Percentiles rank a stretch among this genome's conserved stretches.
phyloP scores from a whole-genome alignment of 2,797 vertebrate species.

The Nasua narica region DNA sequence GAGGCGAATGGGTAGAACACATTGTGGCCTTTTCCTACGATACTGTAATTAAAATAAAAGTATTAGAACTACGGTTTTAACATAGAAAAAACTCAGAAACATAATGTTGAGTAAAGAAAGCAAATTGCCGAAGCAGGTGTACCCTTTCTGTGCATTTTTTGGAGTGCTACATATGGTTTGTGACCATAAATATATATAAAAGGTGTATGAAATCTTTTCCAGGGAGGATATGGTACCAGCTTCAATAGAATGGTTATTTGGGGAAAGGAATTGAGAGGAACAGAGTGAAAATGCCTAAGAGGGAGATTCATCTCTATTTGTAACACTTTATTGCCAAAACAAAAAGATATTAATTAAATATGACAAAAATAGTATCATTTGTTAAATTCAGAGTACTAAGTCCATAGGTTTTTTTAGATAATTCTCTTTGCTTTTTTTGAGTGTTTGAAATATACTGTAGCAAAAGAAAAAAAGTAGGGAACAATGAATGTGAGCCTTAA shows the following conservation, averaged over 20 bases:
- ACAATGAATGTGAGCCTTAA: background rate
- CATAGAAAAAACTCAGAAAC: background rate
- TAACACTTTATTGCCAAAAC: background rate
- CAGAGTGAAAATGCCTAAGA: background rate
- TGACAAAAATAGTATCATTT: background rate
- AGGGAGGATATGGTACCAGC: background rate
- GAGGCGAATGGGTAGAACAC: background rate
- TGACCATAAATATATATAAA: background rate
- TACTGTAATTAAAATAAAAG: background rate
- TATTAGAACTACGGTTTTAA: background rate
- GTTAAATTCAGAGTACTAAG: background rate
- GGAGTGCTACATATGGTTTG: background rate
- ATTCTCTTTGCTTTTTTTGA: background rate
- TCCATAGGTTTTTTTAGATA: background rate
- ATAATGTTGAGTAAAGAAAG: background rate
- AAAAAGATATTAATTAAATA: background rate
- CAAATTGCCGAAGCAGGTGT: background rate
- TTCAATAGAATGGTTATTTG: background rate
- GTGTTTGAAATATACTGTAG: background rate
- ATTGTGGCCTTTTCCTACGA: background rate
- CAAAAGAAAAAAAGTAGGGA: background rate
- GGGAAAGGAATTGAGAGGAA: background rate
- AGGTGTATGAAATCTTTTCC: background rate
- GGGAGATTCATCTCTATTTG: background rate
- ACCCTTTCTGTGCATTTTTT: background rate